Percentiles rank a stretch among this genome's conserved stretches.
Evolutionary conservation across 2,113 vertebrate genomes (phyloP).

Genomic region (Vidua chalybeata): DNA sequence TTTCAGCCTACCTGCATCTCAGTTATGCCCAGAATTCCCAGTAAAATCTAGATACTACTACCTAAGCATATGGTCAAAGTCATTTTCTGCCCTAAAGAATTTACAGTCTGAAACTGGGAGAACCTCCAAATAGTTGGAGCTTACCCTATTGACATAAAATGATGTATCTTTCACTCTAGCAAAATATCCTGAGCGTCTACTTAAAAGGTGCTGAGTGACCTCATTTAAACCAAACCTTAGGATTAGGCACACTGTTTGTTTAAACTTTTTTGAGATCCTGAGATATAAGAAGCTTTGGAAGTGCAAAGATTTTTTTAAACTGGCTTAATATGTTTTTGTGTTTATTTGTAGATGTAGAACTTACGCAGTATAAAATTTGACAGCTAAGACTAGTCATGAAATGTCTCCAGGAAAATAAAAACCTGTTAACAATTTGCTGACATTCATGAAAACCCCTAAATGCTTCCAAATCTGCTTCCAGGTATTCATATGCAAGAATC

Average conservation of each 20-base stretch:
- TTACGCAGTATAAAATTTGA: conserved; percentile 7
- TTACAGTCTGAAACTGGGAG: neutral
- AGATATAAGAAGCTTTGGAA: conserved; percentile 48
- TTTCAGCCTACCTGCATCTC: neutral
- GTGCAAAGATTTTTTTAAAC: conserved; percentile 38
- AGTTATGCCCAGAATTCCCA: neutral
- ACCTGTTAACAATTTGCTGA: conserved; percentile 69
- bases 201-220: conserved; percentile 51
- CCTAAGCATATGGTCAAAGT: neutral
- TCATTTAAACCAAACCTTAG: conserved; percentile 46
- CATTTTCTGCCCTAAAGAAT: neutral
- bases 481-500: conserved; percentile 58
- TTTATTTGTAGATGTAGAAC: conserved; percentile 57
- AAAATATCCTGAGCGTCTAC: conserved; percentile 30
- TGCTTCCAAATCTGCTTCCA: conserved; percentile 63
- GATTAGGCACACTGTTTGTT: conserved; percentile 53
- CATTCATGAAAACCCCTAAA: conserved; percentile 45
- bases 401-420: conserved; percentile 64
- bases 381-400: conserved; percentile 46
- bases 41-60: neutral
- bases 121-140: conserved; percentile 6
- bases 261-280: conserved; percentile 47
- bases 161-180: neutral
- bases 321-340: conserved; percentile 47
- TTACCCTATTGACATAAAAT: conserved; percentile 14